A percentile compares a stretch with the other conserved stretches of the same genome.
These are phyloP conservation scores for Ctenopoma multispine DNA, from an alignment of 2,797 vertebrate species.

Conservation along the genomic window DNA sequence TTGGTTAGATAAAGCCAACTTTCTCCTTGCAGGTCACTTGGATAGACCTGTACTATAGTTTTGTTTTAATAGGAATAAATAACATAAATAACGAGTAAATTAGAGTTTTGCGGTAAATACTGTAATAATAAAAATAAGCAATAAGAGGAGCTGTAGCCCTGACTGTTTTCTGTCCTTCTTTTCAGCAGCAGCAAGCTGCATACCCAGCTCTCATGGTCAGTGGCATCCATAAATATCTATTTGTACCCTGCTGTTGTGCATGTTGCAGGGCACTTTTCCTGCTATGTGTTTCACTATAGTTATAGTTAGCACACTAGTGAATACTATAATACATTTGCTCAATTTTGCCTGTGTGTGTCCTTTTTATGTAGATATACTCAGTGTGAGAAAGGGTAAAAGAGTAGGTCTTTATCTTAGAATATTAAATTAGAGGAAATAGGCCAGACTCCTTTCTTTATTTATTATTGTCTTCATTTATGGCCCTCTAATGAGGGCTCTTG, in stretches of 20 bases:
- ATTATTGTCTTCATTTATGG: constrained; percentile 84
- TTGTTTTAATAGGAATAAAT: constrained; percentile 14
- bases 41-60: constrained; percentile 6
- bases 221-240: constrained; percentile 53
- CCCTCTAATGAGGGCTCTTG: constrained; percentile 85
- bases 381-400: constrained; percentile 70
- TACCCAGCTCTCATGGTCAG: constrained; percentile 79
- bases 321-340: constrained; percentile 38
- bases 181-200: constrained; percentile 78
- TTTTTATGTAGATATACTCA: constrained; percentile 47
- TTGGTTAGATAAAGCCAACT: constrained; percentile 18
- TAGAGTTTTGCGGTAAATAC: constrained; percentile 9
- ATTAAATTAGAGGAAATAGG: constrained; percentile 85
- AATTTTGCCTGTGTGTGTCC: constrained; percentile 38
- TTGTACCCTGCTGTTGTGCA: constrained; percentile 46
- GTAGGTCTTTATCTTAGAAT: constrained; percentile 82
- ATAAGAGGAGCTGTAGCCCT: constrained; percentile 30
- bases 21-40: constrained; percentile 16
- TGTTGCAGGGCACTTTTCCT: constrained; percentile 54
- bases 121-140: neutral
- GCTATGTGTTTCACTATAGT: constrained; percentile 25
- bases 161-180: constrained; percentile 53
- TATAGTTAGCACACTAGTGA: constrained; percentile 38
- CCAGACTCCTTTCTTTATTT: constrained; percentile 83
- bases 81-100: constrained; percentile 1